phyloP scores from a whole-genome alignment of 2,113 vertebrate genomes.

The Megalops atlanticus region DNA sequence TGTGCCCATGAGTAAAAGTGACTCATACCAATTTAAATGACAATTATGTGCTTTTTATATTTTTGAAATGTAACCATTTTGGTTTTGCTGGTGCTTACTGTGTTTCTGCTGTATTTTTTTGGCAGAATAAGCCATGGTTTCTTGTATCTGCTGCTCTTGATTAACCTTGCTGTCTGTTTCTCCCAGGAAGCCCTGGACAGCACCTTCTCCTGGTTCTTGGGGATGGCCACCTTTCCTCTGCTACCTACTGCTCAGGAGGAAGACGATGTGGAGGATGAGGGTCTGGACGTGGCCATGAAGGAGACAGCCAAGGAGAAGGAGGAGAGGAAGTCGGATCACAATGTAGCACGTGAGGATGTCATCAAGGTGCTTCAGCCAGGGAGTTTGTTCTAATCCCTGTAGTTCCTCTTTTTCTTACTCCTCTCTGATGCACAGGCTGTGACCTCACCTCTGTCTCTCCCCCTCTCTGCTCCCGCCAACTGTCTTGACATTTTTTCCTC shows the following conservation, averaged over 20 bases:
- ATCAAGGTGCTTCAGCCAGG: slow-evolving; percentile 82
- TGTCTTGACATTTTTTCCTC: background rate
- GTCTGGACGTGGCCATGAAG: slow-evolving; percentile 66
- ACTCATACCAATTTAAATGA: too few species aligned
- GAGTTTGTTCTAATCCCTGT: background rate
- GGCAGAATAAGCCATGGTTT: background rate
- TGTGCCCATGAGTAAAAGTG: too few species aligned
- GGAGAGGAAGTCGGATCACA: slow-evolving; percentile 78
- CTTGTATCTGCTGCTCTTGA: background rate
- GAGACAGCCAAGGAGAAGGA: slow-evolving; percentile 73
- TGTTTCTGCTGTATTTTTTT: too few species aligned
- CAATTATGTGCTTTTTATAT: too few species aligned
- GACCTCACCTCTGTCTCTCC: too few species aligned
- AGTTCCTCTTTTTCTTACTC: background rate
- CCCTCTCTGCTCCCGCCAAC: background rate
- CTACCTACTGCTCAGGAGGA: slow-evolving; percentile 76
- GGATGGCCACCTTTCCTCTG: slow-evolving; percentile 80
- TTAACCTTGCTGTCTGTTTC: background rate
- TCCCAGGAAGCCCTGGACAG: slow-evolving; percentile 83
- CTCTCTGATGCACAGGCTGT: background rate
- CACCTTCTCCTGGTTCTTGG: slow-evolving; percentile 88
- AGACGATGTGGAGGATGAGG: slow-evolving; percentile 70
- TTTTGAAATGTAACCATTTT: too few species aligned
- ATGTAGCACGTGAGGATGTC: slow-evolving; percentile 82
- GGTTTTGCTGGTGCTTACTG: too few species aligned